Evolutionary conservation across 2,888 invertebrate genomes (phyloP).

Genomic region (Pardosa pseudoannulata): DNA sequence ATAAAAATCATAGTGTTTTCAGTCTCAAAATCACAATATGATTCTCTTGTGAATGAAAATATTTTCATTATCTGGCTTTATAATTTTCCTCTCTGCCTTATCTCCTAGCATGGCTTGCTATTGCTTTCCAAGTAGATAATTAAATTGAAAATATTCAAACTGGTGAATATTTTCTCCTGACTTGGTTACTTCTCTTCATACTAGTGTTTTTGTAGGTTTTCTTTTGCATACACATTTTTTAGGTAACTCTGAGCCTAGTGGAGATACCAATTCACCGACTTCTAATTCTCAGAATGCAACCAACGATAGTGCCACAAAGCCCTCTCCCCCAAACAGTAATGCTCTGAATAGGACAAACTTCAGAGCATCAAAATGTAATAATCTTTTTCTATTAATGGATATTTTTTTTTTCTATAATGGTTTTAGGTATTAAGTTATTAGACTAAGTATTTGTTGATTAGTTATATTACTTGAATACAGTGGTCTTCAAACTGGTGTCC

Average conservation of each 20-base stretch:
- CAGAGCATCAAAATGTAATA: conserved; percentile 89
- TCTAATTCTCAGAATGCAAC: conserved; percentile 78
- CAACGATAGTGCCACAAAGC: conserved; percentile 76
- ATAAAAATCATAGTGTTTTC: no score
- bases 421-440: no score
- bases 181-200: neutral
- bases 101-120: conserved; percentile 48
- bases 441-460: no score
- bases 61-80: no score
- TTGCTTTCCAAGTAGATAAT: neutral
- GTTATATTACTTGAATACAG: no score
- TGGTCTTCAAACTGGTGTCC: no score
- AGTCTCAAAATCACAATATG: no score
- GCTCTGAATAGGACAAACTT: conserved; percentile 85
- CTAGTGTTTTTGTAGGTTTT: conserved; percentile 55
- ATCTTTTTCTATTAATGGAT: conserved; percentile 43
- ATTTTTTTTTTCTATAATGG: no score
- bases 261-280: conserved; percentile 49
- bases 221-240: conserved; percentile 80
- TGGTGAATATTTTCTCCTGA: neutral
- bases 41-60: no score
- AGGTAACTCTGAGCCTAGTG: conserved; percentile 78
- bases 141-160: neutral
- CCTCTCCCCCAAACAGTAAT: conserved; percentile 74
- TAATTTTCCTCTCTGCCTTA: neutral